Percentiles rank a stretch among this genome's conserved stretches.
These are phyloP conservation scores for Agrilus planipennis DNA, from an alignment of 1,140 invertebrate species.

Conservation along the genomic window DNA sequence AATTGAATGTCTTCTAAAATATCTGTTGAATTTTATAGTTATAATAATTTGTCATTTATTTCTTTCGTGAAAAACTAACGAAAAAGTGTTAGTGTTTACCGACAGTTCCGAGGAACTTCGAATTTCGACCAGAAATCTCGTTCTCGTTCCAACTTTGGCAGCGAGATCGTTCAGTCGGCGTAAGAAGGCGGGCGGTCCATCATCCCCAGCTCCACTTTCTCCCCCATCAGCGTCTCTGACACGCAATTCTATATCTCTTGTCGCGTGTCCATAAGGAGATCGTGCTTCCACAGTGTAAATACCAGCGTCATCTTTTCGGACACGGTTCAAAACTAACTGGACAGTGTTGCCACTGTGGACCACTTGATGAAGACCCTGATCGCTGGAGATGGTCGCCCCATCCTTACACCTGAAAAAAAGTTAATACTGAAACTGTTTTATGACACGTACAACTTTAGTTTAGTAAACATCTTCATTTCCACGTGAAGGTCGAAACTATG, in stretches of 20 bases:
- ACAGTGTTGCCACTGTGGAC: slow-evolving; percentile 32
- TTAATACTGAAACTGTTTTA: too few species aligned
- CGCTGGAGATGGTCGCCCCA: slow-evolving; percentile 24
- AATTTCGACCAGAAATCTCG: slow-evolving; percentile 72
- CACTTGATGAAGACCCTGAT: slow-evolving; percentile 18
- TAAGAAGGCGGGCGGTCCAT: slow-evolving; percentile 64
- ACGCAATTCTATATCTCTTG: slow-evolving; percentile 30
- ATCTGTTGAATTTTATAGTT: too few species aligned
- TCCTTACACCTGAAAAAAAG: slow-evolving; percentile 28
- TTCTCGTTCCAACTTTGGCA: slow-evolving; percentile 74
- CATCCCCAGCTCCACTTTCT: slow-evolving; percentile 26
- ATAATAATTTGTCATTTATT: too few species aligned
- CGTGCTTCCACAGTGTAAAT: slow-evolving; percentile 45
- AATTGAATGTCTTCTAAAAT: too few species aligned
- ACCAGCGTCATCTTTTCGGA: slow-evolving; percentile 40
- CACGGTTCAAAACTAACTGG: slow-evolving; percentile 40
- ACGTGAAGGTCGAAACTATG: too few species aligned
- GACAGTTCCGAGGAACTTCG: slow-evolving; percentile 62
- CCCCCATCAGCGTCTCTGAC: slow-evolving; percentile 19
- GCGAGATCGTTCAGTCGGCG: slow-evolving; percentile 64
- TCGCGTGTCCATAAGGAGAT: slow-evolving; percentile 35
- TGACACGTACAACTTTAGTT: too few species aligned
- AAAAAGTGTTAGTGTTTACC: too few species aligned
- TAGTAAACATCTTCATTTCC: too few species aligned
- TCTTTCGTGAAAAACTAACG: too few species aligned